Base-by-base conservation (phyloP, 2,888 invertebrate genomes). In the Allacma fusca region DNA sequence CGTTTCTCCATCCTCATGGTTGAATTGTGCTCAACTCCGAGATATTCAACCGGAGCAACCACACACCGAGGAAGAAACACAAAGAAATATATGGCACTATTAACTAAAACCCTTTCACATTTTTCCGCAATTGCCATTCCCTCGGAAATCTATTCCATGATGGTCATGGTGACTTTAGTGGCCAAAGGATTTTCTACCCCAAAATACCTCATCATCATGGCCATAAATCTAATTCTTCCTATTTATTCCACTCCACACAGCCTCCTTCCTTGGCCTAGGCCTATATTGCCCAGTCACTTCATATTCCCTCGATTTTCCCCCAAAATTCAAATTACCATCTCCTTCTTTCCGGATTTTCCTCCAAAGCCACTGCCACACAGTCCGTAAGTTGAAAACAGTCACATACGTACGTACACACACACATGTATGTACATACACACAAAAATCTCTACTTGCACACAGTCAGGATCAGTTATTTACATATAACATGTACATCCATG, bases 71-170 rank as follows among this genome's bases (percentile, higher is more conserved):
- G 26, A 29, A 71, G 71, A 71, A 71, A 59, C 57, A 71, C 57
- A 59, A 75, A 65, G 70, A 80, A 80, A 81, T 80, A 81, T 82
- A 81, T 81, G 80, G 75, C 78, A 79, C 81, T 81, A 81, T 82
- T 83, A 82, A 82, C 77, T 78, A 79, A 80, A 83, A 78, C 81
- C 82, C 79, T 81, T 83, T 81, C 79, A 81, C 80, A 81, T 79
- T 83, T 82, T 81, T 79, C 64, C 50, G 71, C 71, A 77, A 77
- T 77, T 77, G 65, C 69, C 68, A 40, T 79, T 81, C 72, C 75
- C 71, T 78, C 76, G 68, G 44, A 73, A 62, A 71, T 75, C 71
- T 71, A 72, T 65, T 43, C 50, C 59, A 16, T 29, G 24, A 40
- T 44, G 74, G 44, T 64, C 43, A 44, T 64, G 62, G 65, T 67